Percentiles rank a stretch among this genome's conserved stretches.
Conservation (phyloP, 1,140 invertebrate genomes). For the Sesamia nonagrioides region DNA sequence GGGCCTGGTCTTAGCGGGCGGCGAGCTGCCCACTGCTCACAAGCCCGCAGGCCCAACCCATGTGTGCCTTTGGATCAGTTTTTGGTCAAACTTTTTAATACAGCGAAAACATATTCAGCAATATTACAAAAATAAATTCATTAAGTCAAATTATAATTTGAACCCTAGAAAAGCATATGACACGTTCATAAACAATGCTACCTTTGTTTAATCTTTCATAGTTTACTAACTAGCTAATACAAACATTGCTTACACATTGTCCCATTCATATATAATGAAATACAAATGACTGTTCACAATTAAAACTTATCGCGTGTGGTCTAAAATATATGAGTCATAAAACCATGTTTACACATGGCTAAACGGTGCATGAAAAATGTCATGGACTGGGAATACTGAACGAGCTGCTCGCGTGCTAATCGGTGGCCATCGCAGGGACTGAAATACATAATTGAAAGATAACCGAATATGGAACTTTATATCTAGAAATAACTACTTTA, state of each 20-base stretch:
- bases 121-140: too few species aligned
- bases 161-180: too few species aligned
- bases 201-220: too few species aligned
- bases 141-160: too few species aligned
- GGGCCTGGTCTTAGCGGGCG: too few species aligned
- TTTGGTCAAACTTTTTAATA: too few species aligned
- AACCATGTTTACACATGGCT: conserved; percentile 32
- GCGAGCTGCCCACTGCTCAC: too few species aligned
- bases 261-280: neutral
- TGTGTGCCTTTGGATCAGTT: too few species aligned
- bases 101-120: too few species aligned
- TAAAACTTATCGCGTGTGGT: conserved; percentile 11
- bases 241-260: neutral
- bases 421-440: conserved; percentile 9
- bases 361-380: conserved; percentile 30
- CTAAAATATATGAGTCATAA: conserved; percentile 34
- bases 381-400: conserved; percentile 28
- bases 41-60: too few species aligned
- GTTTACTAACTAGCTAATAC: neutral
- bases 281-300: conserved; percentile 18
- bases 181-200: too few species aligned
- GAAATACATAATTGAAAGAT: conserved; percentile 28
- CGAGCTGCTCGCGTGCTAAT: conserved; percentile 31
- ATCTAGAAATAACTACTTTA: neutral
- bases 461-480: neutral